Base-by-base conservation (phyloP, 2,888 invertebrate species). In the Aleiodes testaceus region DNA sequence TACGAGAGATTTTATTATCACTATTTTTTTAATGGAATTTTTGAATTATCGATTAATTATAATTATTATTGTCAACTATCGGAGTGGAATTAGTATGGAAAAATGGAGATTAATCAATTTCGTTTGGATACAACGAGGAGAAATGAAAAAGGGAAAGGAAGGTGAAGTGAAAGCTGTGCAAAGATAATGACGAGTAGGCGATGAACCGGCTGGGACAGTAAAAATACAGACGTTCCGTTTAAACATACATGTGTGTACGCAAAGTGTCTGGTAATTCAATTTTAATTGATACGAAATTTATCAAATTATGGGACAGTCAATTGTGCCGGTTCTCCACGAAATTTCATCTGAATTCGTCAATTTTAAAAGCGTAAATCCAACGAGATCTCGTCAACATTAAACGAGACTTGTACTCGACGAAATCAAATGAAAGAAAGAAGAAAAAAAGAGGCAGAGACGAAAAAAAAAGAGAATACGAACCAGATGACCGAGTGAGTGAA, bases 91-190 rank as follows among this genome's bases (percentile, higher is more conserved):
- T 7, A 36, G 9, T 36, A 2, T 7, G 11, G 11, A 36, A 36
- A 36, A 5, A 5, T 36, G 6, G 36, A 30, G 36, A 59, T 59
- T 59, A 59, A 59, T 59, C 59, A 59, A 59, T 9, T 16, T 42
- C 14, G 59, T 42, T 18, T 59, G 59, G 18, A 36, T 59, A 59
- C 59, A 26, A 42, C 42, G 36, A 59, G 45, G 44, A 63, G 45
- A 63, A 45, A 47, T 63, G 42, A 59, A 59, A 36, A 63, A 74
- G 75, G 72, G 75, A 75, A 75, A 75, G 74, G 75, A 75, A 72
- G 72, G 74, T 74, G 63, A 74, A 75, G 75, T 74, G 75, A 75
- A 75, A 75, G 75, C 75, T 75, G n/a, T n/a, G 72, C 72, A 74
- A 59, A 59, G 74, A 75, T 75, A 75, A 75, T 75, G 75, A 75